phyloP scores from a whole-genome alignment of 2,113 vertebrate genomes.

The Callocephalon fimbriatum region DNA sequence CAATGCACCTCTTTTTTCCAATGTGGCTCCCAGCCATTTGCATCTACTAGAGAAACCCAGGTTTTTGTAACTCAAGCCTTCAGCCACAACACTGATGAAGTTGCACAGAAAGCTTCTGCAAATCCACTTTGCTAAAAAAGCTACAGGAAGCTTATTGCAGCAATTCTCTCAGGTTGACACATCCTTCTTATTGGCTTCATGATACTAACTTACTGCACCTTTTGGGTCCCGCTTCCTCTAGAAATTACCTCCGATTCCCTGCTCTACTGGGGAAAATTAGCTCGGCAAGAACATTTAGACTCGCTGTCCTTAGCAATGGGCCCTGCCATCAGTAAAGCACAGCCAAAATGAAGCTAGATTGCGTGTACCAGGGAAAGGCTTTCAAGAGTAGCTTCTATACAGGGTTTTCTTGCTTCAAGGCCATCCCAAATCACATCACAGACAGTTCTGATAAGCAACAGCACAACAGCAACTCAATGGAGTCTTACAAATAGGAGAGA shows the following conservation, averaged over 20 bases:
- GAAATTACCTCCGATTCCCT: neutral
- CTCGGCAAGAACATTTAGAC: neutral
- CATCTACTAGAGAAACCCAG: neutral
- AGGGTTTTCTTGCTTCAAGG: neutral
- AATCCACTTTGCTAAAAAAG: neutral
- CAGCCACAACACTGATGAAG: neutral
- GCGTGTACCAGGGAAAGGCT: neutral
- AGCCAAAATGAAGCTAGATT: neutral
- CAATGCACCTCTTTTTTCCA: neutral
- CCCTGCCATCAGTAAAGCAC: neutral
- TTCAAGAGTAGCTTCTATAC: neutral
- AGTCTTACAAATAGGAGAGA: neutral
- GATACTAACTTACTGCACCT: neutral
- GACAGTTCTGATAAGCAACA: neutral
- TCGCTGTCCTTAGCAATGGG: neutral
- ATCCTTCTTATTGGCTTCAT: neutral
- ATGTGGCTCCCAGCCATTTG: neutral
- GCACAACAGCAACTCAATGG: neutral
- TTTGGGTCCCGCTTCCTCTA: neutral
- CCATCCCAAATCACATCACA: neutral
- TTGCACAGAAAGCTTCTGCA: neutral
- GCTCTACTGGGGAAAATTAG: neutral
- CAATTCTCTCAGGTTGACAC: neutral
- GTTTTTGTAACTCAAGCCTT: neutral
- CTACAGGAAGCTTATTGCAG: neutral